Conservation (phyloP, 2,113 vertebrate genomes). For the Nannospalax galili region DNA sequence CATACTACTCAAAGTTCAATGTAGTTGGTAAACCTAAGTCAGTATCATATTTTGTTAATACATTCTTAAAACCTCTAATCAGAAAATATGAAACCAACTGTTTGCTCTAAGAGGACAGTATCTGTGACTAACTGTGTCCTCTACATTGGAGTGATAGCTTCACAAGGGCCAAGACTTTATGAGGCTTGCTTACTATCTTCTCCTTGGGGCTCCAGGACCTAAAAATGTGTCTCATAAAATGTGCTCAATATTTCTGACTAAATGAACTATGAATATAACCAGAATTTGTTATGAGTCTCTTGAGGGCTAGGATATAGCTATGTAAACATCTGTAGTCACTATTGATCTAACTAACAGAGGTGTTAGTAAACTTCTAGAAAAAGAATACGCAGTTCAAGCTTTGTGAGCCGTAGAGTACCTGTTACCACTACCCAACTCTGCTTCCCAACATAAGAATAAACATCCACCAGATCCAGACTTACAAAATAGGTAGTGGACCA, state of each 20-base stretch:
- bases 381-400: not conserved
- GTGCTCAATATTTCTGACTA: not conserved
- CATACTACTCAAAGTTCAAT: not conserved
- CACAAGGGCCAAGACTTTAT: not conserved
- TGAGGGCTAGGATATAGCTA: not conserved
- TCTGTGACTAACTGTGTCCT: not conserved
- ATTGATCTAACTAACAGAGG: not conserved
- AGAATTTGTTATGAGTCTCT: not conserved
- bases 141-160: not conserved
- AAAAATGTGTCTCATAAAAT: not conserved
- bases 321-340: not conserved
- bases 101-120: not conserved
- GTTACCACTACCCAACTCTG: not conserved
- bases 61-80: not conserved
- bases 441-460: not conserved
- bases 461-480: not conserved
- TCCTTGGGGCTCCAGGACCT: not conserved
- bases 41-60: slow-evolving; percentile 13
- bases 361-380: not conserved
- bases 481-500: not conserved
- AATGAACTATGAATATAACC: not conserved
- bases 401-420: not conserved
- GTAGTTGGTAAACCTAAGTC: not conserved
- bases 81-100: not conserved
- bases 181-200: not conserved